A percentile compares a stretch with the other conserved stretches of the same genome.
These are phyloP conservation scores for Myiopsitta monachus DNA, from an alignment of 2,113 vertebrate species.

Conservation along the genomic window DNA sequence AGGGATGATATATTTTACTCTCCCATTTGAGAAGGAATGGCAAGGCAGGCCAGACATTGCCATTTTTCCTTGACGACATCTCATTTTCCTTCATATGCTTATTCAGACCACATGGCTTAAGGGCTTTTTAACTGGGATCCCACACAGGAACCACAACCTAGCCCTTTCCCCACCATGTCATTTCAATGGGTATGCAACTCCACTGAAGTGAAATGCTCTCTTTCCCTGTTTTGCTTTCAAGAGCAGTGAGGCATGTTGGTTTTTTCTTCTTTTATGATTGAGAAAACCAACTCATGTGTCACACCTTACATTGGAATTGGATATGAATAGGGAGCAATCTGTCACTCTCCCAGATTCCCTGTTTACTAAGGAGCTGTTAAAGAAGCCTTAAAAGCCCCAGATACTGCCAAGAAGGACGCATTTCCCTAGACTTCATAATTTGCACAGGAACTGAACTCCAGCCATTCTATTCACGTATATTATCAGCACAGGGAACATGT, in stretches of 20 bases:
- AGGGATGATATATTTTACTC: background rate
- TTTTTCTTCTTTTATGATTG: background rate
- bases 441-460: background rate
- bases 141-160: background rate
- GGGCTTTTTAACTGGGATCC: background rate
- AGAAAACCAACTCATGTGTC: background rate
- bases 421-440: background rate
- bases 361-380: background rate
- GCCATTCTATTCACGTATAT: rapidly evolving
- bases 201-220: background rate
- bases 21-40: background rate
- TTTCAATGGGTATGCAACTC: background rate
- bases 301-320: background rate
- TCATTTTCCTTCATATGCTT: background rate
- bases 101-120: background rate
- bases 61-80: background rate
- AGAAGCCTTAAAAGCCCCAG: background rate
- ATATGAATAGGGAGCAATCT: background rate
- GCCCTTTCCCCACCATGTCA: background rate
- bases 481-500: background rate
- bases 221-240: background rate
- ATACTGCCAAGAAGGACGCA: rapidly evolving
- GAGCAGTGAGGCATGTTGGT: background rate
- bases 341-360: background rate
- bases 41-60: background rate